Percentiles rank a stretch among this genome's conserved stretches.
Evolutionary conservation across 2,113 vertebrate species (phyloP).

Genomic region (Oncorhynchus keta): DNA sequence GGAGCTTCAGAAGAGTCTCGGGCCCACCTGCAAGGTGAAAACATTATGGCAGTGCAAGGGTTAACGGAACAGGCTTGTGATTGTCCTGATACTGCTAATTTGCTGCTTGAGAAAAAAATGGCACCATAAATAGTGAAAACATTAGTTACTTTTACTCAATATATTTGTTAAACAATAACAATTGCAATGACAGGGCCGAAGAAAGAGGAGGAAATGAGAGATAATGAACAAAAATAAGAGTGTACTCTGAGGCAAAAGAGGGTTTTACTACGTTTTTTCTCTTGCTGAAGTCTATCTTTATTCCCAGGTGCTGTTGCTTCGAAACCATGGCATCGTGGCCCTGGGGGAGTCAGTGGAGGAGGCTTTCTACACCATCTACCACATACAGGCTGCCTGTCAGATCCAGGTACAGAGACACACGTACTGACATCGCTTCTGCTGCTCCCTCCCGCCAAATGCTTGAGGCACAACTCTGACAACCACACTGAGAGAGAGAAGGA

Average conservation of each 20-base stretch:
- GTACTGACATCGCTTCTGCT: conserved; percentile 1
- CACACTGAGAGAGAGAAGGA: conserved; percentile 1
- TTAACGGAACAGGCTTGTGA: background rate
- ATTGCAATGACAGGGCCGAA: too few relatives aligned
- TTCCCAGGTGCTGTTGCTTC: conserved; percentile 88
- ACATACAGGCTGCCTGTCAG: conserved; percentile 94
- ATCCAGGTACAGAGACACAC: conserved; percentile 80
- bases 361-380: conserved; percentile 93
- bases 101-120: too few relatives aligned
- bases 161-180: too few relatives aligned
- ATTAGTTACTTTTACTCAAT: too few relatives aligned
- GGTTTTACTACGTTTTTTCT: background rate
- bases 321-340: conserved; percentile 93
- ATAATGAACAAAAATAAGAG: background rate
- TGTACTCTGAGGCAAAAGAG: background rate
- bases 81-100: background rate
- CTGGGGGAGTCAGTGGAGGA: conserved; percentile 94
- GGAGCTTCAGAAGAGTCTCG: conserved; percentile 92
- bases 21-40: conserved; percentile 92
- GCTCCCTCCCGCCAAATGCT: too few relatives aligned
- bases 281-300: background rate
- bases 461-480: background rate
- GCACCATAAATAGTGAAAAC: too few relatives aligned
- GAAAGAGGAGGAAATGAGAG: background rate
- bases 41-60: background rate